phyloP scores from a whole-genome alignment of 1,140 invertebrate genomes.

The Capitella teleta region DNA sequence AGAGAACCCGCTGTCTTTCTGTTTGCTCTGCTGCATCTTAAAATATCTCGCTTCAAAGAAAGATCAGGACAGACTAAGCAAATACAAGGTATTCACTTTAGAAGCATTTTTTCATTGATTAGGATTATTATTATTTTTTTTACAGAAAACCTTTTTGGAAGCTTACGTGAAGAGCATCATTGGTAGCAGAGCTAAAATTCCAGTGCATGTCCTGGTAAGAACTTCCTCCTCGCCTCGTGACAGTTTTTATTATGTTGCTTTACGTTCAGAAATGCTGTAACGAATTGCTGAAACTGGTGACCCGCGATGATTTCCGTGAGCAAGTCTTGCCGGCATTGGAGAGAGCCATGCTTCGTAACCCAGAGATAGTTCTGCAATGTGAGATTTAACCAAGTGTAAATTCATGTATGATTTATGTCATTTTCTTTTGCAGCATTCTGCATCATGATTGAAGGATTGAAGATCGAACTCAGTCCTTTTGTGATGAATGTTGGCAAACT shows the following conservation, averaged over 20 bases:
- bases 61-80: too few species aligned
- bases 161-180: constrained; percentile 68
- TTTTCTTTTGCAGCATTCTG: constrained; percentile 51
- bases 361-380: constrained; percentile 72
- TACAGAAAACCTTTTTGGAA: constrained; percentile 55
- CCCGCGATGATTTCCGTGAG: constrained; percentile 49
- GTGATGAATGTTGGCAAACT: constrained; percentile 69
- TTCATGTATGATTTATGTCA: constrained; percentile 10
- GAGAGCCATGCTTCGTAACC: constrained; percentile 83
- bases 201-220: constrained; percentile 52
- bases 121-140: too few species aligned
- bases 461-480: constrained; percentile 68
- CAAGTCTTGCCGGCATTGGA: constrained; percentile 70
- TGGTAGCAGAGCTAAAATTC: constrained; percentile 65
- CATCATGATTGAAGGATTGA: constrained; percentile 57
- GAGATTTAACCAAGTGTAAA: constrained; percentile 8
- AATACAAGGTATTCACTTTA: too few species aligned
- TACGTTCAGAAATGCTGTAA: background rate
- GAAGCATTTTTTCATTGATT: too few species aligned
- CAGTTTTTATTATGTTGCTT: background rate
- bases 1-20: too few species aligned
- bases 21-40: too few species aligned
- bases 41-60: too few species aligned
- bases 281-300: background rate
- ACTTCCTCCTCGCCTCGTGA: background rate